Evolutionary conservation across 2,888 invertebrate species (phyloP).

Genomic region (Lampropteryx suffumata): DNA sequence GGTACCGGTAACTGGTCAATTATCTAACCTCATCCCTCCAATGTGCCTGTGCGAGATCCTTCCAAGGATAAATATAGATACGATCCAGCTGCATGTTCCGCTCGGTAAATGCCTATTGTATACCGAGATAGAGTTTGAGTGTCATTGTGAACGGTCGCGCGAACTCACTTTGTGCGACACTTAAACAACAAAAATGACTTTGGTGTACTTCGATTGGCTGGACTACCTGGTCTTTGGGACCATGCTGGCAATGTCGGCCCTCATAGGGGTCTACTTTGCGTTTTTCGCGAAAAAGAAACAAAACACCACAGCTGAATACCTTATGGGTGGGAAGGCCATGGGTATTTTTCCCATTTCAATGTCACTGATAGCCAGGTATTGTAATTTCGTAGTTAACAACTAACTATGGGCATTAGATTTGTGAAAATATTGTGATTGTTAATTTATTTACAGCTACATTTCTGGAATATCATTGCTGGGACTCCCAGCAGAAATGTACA

Average conservation of each 20-base stretch:
- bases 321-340: constrained; percentile 90
- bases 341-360: constrained; percentile 90
- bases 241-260: constrained; percentile 85
- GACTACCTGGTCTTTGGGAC: constrained; percentile 86
- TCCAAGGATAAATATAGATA: constrained; percentile 70
- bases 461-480: constrained; percentile 89
- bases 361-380: constrained; percentile 89
- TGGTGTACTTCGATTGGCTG: constrained; percentile 82
- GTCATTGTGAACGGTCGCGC: constrained; percentile 59
- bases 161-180: constrained; percentile 21
- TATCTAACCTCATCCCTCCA: constrained; percentile 65
- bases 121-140: constrained; percentile 61
- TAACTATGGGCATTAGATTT: too few species aligned
- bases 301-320: constrained; percentile 87
- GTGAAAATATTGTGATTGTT: neutral
- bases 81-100: constrained; percentile 56
- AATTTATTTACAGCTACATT: constrained; percentile 83
- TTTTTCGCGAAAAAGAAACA: constrained; percentile 86
- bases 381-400: too few species aligned
- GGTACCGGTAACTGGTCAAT: constrained; percentile 63
- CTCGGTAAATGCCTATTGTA: constrained; percentile 61
- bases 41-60: constrained; percentile 61
- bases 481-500: constrained; percentile 89
- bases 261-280: constrained; percentile 88
- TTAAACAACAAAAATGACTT: constrained; percentile 47